These are phyloP conservation scores for Hylia prasina DNA, from an alignment of 2,113 vertebrate species.

Conservation along the genomic window DNA sequence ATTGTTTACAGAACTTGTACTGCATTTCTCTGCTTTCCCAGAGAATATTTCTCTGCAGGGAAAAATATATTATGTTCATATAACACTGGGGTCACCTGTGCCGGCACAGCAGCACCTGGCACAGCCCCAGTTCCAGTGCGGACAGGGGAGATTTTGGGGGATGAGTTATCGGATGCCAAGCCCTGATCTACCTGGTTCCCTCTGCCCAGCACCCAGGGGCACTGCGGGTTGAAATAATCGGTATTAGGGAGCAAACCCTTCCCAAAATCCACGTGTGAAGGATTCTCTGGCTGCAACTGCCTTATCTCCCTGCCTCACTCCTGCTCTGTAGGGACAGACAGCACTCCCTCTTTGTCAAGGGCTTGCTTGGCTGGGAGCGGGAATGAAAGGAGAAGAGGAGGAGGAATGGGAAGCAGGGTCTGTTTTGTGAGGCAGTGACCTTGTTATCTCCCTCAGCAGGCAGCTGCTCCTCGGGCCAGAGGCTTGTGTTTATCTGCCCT, in stretches of 20 bases:
- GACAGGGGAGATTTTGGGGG: fast-evolving
- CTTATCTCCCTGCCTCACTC: background rate
- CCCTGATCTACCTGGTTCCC: background rate
- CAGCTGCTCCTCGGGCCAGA: constrained; percentile 40
- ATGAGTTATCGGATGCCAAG: background rate
- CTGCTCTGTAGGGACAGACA: fast-evolving
- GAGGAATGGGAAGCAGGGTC: background rate
- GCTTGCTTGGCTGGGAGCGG: background rate
- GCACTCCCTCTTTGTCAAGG: background rate
- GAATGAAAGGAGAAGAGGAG: background rate
- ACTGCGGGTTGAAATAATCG: fast-evolving
- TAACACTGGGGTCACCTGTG: background rate
- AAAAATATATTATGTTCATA: too few relatives aligned
- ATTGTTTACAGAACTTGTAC: too few relatives aligned
- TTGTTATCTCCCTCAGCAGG: constrained; percentile 57
- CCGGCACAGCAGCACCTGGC: background rate
- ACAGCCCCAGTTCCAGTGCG: background rate
- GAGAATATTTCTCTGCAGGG: too few relatives aligned
- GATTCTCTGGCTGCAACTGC: background rate
- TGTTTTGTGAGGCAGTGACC: background rate
- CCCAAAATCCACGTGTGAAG: background rate
- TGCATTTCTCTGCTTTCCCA: too few relatives aligned
- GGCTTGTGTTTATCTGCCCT: constrained; percentile 53
- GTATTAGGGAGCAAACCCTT: background rate
- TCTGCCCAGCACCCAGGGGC: background rate